Evolutionary conservation across 2,113 vertebrate species (phyloP).

Genomic region (Mungos mungo): DNA sequence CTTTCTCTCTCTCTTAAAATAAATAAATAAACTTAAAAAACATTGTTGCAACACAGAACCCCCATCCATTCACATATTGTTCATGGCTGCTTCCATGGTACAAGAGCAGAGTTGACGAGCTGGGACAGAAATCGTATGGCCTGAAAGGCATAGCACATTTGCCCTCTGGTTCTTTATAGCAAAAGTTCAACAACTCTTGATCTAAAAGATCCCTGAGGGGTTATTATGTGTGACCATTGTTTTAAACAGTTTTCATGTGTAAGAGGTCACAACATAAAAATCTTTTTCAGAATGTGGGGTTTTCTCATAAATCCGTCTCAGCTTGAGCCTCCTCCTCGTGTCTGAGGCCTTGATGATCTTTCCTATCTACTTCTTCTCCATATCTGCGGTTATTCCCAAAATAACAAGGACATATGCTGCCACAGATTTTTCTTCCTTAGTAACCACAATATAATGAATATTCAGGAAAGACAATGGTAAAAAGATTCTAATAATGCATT

Average conservation of each 20-base stretch:
- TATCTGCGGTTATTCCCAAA: not conserved
- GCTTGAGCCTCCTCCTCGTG: too few species aligned
- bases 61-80: not conserved
- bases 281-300: not conserved
- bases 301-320: not conserved
- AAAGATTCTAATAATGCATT: not conserved
- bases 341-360: not conserved
- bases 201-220: not conserved
- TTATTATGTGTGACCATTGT: not conserved
- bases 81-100: not conserved
- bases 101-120: not conserved
- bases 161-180: not conserved
- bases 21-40: not conserved
- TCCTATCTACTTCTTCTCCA: not conserved
- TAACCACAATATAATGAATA: not conserved
- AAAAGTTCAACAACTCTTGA: not conserved
- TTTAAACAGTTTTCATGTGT: not conserved
- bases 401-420: not conserved
- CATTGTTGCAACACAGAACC: not conserved
- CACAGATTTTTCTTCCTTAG: not conserved
- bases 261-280: not conserved
- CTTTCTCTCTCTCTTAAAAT: too few species aligned
- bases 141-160: not conserved
- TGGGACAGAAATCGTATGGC: not conserved
- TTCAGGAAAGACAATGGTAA: slow-evolving; percentile 25